Evolutionary conservation across 1,140 invertebrate genomes (phyloP).

Genomic region (Brachionus rubens): DNA sequence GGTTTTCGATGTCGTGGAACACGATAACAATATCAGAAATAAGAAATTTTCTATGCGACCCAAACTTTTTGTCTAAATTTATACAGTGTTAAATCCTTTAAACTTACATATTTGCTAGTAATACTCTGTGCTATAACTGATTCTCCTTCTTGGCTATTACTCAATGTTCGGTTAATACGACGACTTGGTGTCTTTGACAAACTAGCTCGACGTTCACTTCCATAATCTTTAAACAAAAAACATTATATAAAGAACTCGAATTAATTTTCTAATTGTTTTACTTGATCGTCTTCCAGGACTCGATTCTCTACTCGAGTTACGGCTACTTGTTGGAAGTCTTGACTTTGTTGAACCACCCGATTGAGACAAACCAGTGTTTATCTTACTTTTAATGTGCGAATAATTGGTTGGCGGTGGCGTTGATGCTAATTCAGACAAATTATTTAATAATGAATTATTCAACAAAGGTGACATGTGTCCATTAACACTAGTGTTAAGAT

Average conservation of each 20-base stretch:
- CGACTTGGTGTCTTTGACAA: neutral
- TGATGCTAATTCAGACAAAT: neutral
- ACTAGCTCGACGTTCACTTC: neutral
- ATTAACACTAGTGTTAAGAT: slow-evolving; percentile 2
- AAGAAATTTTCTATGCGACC: too few relatives aligned
- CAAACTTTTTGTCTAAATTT: too few relatives aligned
- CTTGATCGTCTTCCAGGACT: slow-evolving; percentile 47
- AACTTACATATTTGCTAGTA: slow-evolving; percentile 3
- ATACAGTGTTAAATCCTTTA: neutral
- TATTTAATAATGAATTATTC: slow-evolving; percentile 23
- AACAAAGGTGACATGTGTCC: neutral
- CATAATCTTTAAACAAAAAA: slow-evolving; percentile 8
- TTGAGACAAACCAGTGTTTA: neutral
- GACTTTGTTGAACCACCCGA: slow-evolving; percentile 28
- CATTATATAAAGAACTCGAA: too few relatives aligned
- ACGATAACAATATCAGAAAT: too few relatives aligned
- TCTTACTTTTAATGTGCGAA: slow-evolving; percentile 11
- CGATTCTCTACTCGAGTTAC: slow-evolving; percentile 46
- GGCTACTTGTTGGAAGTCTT: slow-evolving; percentile 14
- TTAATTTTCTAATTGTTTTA: too few relatives aligned
- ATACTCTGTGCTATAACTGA: neutral
- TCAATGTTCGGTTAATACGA: neutral
- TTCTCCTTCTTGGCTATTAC: slow-evolving; percentile 29
- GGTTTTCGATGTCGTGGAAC: too few relatives aligned
- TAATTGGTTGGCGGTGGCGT: slow-evolving; percentile 21